A percentile compares a stretch with the other conserved stretches of the same genome.
Evolutionary conservation across 2,113 vertebrate species (phyloP).

Genomic region (Ancistrus triradiatus): DNA sequence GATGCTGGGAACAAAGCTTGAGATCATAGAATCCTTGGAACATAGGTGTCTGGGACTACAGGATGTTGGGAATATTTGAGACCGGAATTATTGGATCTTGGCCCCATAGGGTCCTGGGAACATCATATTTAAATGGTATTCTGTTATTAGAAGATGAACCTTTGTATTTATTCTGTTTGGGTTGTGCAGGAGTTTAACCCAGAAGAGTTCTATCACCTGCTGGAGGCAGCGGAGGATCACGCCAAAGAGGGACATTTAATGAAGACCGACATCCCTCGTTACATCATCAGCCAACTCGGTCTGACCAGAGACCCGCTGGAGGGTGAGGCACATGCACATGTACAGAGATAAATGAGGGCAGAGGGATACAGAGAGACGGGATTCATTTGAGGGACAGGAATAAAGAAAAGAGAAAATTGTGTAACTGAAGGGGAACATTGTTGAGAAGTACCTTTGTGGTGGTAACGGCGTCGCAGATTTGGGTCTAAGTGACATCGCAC

Average conservation of each 20-base stretch:
- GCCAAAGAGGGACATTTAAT: slow-evolving; percentile 97
- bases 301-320: slow-evolving; percentile 96
- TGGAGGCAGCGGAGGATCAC: slow-evolving; percentile 97
- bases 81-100: too few relatives aligned
- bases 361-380: background rate
- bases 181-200: slow-evolving; percentile 97
- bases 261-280: slow-evolving; percentile 96
- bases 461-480: too few relatives aligned
- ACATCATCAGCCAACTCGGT: slow-evolving; percentile 92
- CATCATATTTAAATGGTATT: background rate
- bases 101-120: too few relatives aligned
- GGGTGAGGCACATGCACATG: slow-evolving; percentile 66
- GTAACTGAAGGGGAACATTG: too few relatives aligned
- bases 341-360: background rate
- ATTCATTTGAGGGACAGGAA: background rate
- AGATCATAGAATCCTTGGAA: too few relatives aligned
- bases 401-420: background rate
- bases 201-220: slow-evolving; percentile 96
- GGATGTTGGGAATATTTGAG: too few relatives aligned
- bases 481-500: too few relatives aligned
- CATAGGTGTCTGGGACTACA: too few relatives aligned
- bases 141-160: background rate
- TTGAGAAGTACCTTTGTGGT: too few relatives aligned
- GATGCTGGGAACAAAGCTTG: too few relatives aligned
- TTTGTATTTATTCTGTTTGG: background rate